These are phyloP conservation scores for Caprella mutica DNA, from an alignment of 2,888 invertebrate genomes.

Conservation along the genomic window DNA sequence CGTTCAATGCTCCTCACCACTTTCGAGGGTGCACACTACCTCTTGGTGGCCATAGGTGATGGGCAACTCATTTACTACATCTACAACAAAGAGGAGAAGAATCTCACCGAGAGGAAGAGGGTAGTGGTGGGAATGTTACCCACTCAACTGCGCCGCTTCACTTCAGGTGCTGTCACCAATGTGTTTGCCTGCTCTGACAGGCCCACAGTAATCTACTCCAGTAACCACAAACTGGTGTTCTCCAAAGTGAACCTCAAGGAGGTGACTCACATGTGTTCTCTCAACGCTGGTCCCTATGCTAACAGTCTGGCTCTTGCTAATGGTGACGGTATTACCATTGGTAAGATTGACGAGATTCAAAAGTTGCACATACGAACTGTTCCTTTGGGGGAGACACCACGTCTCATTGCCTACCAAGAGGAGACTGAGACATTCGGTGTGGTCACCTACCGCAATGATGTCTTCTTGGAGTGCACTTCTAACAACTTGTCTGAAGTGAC, in stretches of 20 bases:
- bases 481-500: conserved; percentile 8
- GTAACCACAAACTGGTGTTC: conserved; percentile 95
- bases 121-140: conserved; percentile 94
- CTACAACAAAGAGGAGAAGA: conserved; percentile 61
- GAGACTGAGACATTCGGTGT: conserved; percentile 88
- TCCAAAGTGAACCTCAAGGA: conserved; percentile 94
- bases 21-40: conserved; percentile 80
- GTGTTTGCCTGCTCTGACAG: conserved; percentile 98
- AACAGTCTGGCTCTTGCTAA: conserved; percentile 84
- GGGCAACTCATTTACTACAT: conserved; percentile 95
- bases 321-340: conserved; percentile 79
- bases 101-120: conserved; percentile 76
- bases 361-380: conserved; percentile 94
- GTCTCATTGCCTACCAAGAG: conserved; percentile 90
- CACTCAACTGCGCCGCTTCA: conserved; percentile 79
- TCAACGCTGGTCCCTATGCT: conserved; percentile 89
- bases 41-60: conserved; percentile 88
- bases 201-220: conserved; percentile 96
- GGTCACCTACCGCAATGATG: conserved; percentile 76
- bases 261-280: conserved; percentile 94
- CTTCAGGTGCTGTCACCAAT: conserved; percentile 79
- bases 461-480: conserved; percentile 51
- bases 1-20: conserved; percentile 88
- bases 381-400: conserved; percentile 83
- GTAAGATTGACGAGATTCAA: conserved; percentile 96